Evolutionary conservation across 2,797 vertebrate genomes (phyloP).

Genomic region (Harpagifer antarcticus): DNA sequence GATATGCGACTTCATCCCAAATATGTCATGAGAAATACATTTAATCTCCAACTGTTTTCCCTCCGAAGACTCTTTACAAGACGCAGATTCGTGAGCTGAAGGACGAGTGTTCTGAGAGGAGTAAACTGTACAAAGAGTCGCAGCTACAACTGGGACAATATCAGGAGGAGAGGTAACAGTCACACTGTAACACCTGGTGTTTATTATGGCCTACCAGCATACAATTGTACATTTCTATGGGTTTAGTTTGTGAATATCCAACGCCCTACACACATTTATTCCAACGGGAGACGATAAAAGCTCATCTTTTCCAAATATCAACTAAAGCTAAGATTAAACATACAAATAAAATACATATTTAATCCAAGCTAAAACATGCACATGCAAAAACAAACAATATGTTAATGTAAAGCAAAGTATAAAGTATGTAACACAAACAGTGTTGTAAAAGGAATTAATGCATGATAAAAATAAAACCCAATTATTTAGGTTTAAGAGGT

Average conservation of each 20-base stretch:
- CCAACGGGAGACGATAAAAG: too few species aligned
- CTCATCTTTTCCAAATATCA: not conserved
- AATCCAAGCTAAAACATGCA: not conserved
- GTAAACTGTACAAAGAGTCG: conserved; percentile 89
- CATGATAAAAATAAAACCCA: not conserved
- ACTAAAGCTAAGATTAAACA: too few species aligned
- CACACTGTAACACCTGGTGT: not conserved
- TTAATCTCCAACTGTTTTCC: not conserved
- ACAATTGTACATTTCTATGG: not conserved
- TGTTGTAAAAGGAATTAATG: not conserved
- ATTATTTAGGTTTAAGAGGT: too few species aligned
- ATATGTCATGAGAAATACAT: conserved; percentile 12
- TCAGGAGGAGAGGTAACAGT: conserved; percentile 92
- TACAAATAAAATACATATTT: not conserved
- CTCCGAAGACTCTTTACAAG: conserved; percentile 94
- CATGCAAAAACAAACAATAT: not conserved
- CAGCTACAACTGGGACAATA: conserved; percentile 91
- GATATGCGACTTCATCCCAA: not conserved
- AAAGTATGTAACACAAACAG: not conserved
- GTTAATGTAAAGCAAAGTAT: not conserved
- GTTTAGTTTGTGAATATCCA: too few species aligned
- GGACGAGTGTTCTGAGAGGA: conserved; percentile 93
- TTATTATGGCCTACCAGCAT: not conserved
- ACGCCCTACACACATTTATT: too few species aligned
- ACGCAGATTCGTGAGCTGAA: conserved; percentile 96